Evolutionary conservation across 2,797 vertebrate species (phyloP).

Genomic region (Sebastes minor): DNA sequence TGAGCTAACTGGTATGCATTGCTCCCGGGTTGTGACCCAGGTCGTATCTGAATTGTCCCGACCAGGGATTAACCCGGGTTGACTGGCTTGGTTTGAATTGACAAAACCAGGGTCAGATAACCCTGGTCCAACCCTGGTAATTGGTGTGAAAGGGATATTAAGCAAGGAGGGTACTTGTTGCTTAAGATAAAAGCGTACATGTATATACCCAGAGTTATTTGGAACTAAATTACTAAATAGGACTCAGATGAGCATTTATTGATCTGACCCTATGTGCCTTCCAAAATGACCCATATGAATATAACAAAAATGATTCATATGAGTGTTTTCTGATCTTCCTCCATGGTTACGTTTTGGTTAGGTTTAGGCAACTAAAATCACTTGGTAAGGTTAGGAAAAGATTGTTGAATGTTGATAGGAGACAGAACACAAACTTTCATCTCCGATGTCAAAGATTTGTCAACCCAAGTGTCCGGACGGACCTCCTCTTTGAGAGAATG

Average conservation of each 20-base stretch:
- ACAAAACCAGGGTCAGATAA: too few relatives aligned
- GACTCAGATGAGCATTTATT: not conserved
- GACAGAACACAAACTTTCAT: not conserved
- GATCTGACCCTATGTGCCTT: not conserved
- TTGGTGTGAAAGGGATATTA: too few relatives aligned
- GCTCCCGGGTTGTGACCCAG: too few relatives aligned
- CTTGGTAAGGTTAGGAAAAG: too few relatives aligned
- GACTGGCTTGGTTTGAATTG: too few relatives aligned
- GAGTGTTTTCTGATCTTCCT: too few relatives aligned
- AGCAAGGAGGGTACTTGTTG: not conserved
- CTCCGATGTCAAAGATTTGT: not conserved
- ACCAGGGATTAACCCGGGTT: too few relatives aligned
- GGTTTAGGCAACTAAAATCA: too few relatives aligned
- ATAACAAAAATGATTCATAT: not conserved
- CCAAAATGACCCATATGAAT: not conserved
- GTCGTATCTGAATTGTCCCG: too few relatives aligned
- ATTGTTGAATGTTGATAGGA: not conserved
- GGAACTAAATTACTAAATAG: not conserved
- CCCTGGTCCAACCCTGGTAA: too few relatives aligned
- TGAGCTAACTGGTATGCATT: too few relatives aligned
- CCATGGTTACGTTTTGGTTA: too few relatives aligned
- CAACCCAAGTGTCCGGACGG: not conserved
- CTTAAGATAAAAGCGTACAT: not conserved
- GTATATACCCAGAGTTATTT: not conserved
- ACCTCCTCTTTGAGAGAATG: not conserved